Evolutionary conservation across 2,888 invertebrate genomes (phyloP).

Genomic region (Papilio gigon): DNA sequence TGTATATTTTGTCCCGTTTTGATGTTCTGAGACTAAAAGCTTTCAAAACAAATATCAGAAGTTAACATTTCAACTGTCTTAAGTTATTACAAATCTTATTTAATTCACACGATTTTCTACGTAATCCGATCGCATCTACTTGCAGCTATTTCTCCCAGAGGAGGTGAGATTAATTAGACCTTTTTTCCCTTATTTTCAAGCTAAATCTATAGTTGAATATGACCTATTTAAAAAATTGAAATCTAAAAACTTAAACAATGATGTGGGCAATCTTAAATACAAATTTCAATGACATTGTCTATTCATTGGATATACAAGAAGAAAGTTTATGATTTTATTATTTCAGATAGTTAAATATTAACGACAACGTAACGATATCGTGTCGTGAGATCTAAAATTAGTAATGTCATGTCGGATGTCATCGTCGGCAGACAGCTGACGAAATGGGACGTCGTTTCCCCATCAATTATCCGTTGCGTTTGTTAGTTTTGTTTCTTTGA

Average conservation of each 20-base stretch:
- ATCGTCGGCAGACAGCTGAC: constrained; percentile 60
- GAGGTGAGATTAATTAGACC: too few species aligned
- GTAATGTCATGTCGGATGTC: constrained; percentile 59
- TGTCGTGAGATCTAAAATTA: constrained; percentile 45
- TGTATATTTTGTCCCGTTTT: constrained; percentile 29
- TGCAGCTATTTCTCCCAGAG: too few species aligned
- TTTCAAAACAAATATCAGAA: constrained; percentile 47
- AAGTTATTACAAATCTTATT: constrained; percentile 43
- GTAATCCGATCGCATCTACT: too few species aligned
- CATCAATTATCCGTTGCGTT: constrained; percentile 60
- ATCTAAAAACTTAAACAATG: too few species aligned
- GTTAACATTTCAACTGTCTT: constrained; percentile 51
- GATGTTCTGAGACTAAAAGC: constrained; percentile 46
- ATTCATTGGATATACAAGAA: background rate
- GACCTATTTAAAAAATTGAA: too few species aligned
- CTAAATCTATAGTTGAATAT: too few species aligned
- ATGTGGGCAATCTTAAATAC: too few species aligned
- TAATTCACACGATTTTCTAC: constrained; percentile 16
- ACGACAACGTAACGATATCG: constrained; percentile 39
- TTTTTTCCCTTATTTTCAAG: too few species aligned
- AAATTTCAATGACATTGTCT: too few species aligned
- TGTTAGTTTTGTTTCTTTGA: constrained; percentile 53
- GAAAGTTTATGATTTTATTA: too few species aligned
- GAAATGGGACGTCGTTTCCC: constrained; percentile 64
- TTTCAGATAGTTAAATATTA: background rate